A percentile compares a stretch with the other conserved stretches of the same genome.
phyloP scores from a whole-genome alignment of 2,797 vertebrate species.

The Syndactyla subalaris region DNA sequence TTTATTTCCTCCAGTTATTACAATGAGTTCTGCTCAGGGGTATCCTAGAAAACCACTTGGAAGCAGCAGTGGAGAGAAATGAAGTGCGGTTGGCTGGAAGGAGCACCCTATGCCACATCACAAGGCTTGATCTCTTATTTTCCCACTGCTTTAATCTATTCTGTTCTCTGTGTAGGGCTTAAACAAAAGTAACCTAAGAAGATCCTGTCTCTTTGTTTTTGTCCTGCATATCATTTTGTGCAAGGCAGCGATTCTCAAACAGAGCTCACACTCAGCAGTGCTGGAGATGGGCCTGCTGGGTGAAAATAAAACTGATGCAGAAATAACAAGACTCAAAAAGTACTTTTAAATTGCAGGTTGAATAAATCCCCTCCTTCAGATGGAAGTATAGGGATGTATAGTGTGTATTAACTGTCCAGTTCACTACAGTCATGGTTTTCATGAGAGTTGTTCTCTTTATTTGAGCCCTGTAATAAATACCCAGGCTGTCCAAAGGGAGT shows the following conservation, averaged over 20 bases:
- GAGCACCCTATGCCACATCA: conserved; percentile 56
- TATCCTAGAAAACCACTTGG: conserved; percentile 69
- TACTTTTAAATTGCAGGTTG: conserved; percentile 28
- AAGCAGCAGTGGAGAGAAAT: conserved; percentile 31
- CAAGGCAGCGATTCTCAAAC: neutral
- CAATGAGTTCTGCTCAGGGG: conserved; percentile 68
- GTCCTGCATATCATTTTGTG: conserved; percentile 43
- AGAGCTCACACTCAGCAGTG: neutral
- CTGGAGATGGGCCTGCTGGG: neutral
- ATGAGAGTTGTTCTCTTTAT: neutral
- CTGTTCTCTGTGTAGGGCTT: conserved; percentile 54
- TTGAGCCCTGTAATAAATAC: conserved; percentile 7
- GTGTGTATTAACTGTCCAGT: neutral
- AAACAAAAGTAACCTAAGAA: conserved; percentile 66
- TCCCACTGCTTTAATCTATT: conserved; percentile 69
- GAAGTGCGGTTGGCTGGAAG: conserved; percentile 63
- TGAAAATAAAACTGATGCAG: conserved; percentile 6
- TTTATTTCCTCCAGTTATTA: conserved; percentile 73
- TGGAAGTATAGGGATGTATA: neutral
- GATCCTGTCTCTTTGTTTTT: conserved; percentile 64
- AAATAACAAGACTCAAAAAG: conserved; percentile 1
- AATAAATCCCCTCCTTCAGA: neutral
- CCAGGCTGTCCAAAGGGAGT: neutral
- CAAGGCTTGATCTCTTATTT: conserved; percentile 48
- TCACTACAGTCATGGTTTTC: neutral